Evolutionary conservation across 2,113 vertebrate genomes (phyloP).

Genomic region (Octodon degus): DNA sequence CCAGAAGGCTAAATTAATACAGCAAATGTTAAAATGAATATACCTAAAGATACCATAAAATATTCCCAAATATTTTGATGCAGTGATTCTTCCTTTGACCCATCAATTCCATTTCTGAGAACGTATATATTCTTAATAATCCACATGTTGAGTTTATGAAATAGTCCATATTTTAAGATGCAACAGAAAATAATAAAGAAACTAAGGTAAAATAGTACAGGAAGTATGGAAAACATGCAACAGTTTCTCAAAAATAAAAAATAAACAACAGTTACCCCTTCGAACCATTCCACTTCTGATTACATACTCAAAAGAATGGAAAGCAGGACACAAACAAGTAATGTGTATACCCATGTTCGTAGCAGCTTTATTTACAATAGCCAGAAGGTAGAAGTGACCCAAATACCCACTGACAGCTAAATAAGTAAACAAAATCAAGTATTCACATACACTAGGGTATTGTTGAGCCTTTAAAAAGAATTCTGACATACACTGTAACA

Average conservation of each 20-base stretch:
- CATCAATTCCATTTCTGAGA: neutral
- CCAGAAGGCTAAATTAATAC: neutral
- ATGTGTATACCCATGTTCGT: neutral
- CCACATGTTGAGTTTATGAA: neutral
- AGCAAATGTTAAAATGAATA: neutral
- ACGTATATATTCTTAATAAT: neutral
- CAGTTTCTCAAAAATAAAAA: neutral
- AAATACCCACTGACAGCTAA: neutral
- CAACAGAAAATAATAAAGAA: neutral
- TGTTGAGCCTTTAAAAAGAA: neutral
- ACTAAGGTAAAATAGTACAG: neutral
- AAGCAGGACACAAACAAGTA: neutral
- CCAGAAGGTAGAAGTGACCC: neutral
- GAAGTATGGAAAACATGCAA: neutral
- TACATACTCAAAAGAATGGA: conserved; percentile 1
- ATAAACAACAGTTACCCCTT: neutral
- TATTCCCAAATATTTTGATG: neutral
- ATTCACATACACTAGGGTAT: neutral
- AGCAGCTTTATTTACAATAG: neutral
- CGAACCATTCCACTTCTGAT: neutral
- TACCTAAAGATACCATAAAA: neutral
- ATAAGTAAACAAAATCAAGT: neutral
- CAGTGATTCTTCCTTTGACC: neutral
- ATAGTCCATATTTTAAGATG: neutral
- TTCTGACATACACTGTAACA: neutral